Evolutionary conservation across 37 sponge, comb jelly and placozoan genomes (phyloP).

Genomic region (Chondrosia reniformis): DNA sequence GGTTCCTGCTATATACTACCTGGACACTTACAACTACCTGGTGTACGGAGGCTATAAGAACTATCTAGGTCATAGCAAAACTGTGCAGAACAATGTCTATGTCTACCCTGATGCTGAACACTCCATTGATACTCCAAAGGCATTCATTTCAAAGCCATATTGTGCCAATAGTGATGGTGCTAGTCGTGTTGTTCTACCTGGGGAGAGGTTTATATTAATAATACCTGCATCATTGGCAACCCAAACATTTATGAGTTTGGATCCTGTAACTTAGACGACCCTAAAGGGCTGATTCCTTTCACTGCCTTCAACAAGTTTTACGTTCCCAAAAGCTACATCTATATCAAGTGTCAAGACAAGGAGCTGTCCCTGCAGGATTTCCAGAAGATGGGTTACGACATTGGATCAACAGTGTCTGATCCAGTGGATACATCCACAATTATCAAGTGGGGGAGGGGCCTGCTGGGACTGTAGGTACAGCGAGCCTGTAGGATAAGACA

Average conservation of each 20-base stretch:
- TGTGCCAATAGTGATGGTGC: constrained; percentile 57
- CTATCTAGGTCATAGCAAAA: constrained; percentile 45
- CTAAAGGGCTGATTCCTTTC: constrained; percentile 34
- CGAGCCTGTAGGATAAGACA: too few relatives aligned
- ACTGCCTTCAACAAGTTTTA: constrained; percentile 52
- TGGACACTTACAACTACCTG: constrained; percentile 49
- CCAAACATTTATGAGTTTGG: constrained; percentile 36
- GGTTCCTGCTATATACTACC: constrained; percentile 53
- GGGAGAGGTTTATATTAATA: constrained; percentile 49
- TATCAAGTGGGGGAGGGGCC: constrained; percentile 27
- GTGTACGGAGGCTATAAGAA: constrained; percentile 58
- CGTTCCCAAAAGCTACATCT: constrained; percentile 27
- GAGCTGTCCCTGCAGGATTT: constrained; percentile 23
- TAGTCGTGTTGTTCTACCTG: constrained; percentile 29
- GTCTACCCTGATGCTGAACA: constrained; percentile 41
- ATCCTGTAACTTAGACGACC: constrained; percentile 19
- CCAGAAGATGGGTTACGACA: constrained; percentile 45
- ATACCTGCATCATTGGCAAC: constrained; percentile 53
- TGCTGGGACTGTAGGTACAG: constrained; percentile 28
- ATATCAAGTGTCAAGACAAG: constrained; percentile 30
- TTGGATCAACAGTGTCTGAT: constrained; percentile 30
- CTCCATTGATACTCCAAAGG: neutral
- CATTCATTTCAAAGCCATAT: constrained; percentile 14
- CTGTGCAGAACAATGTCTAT: constrained; percentile 28
- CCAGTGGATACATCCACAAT: constrained; percentile 19